Evolutionary conservation across 2,113 vertebrate species (phyloP), one percentile per base, ranked within the genome.

Genomic region (Proterorhinus semilunaris): DNA sequence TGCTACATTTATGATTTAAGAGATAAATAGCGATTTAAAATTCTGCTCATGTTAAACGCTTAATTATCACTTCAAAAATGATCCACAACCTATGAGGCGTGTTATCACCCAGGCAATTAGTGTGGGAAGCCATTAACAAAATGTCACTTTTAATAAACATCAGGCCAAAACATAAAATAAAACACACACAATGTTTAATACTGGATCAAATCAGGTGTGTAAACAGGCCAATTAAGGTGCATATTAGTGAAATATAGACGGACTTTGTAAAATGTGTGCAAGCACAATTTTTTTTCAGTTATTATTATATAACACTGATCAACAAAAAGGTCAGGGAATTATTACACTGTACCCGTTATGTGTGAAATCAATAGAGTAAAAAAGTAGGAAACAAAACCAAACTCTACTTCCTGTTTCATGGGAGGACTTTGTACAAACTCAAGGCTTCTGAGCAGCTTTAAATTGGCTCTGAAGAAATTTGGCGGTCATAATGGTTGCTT

Each of bases 401-500:
- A 36, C 10, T 58, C 5, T 13, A 42, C 21, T 11, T 58, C 12
- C 10, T 42, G 17, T 36, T 45, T 59, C 54, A 57, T 50, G 49
- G 36, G 50, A 50, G 13, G 58, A 69, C 59, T 71, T 42, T 13
- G 27, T 27, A 58, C 2, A 17, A 62, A 71, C 52, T 57, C 59
- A 68, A 74, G 52, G 57, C 62, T 72, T 9, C 45, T 44, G 62
- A 71, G 45, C 12, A 61, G 78, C 66, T 86, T 83, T 77, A 79
- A 81, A 84, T 80, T 81, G 76, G 65, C 69, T 71, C 57, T 61
- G 12, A 63, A 15, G 66, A 71, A 75, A 71, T n/a, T 54, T 65
- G 49, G 53, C 66, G 74, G 82, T 75, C 74, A 75, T 79, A 81
- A 84, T 75, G 58, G 54, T 13, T 10, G 21, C 52, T 78, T 80